Evolutionary conservation across 2,888 invertebrate species (phyloP), one percentile per base, ranked within the genome.

Genomic region (Campopleginae sp.): DNA sequence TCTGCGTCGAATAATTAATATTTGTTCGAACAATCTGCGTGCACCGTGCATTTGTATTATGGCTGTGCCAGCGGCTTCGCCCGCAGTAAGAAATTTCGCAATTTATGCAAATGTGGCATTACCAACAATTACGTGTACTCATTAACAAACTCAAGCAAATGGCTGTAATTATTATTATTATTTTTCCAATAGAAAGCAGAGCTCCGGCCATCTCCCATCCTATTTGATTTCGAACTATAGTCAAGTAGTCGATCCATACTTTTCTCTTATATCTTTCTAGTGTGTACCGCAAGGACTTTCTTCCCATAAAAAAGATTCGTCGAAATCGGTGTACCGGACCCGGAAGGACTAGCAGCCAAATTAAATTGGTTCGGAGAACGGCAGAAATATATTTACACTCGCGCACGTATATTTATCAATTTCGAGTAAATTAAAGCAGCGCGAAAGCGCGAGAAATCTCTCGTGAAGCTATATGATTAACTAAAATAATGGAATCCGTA

Each of bases 351-450:
- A 6, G n/a, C 5, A 5, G 46, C 46, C 0, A 3, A 48, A 48
- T 48, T 17, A 6, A n/a, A 17, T 48, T n/a, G 17, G 46, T 17
- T 17, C 17, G 17, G 46, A 46, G 17, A 46, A 46, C 17, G 4
- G 17, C 17, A 51, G 8, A 19, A 12, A 23, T 23, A 54, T 54
- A 27, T 58, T 14, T 54, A 12, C 23, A 23, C 2, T 23, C 23
- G 23, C 8, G 54, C n/a, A 46, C 46, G 19, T 31, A 17, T 23
- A 31, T 27, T 12, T 58, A 58, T 68, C 44, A 33, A 58, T 51
- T 33, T 46, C 31, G 58, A 78, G 72, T 82, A 31, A 78, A 78
- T 82, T 72, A 48, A 77, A 65, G 44, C 61, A 70, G 58, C 2
- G 7, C n/a, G 14, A 19, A 7, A 12, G 27, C 63, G 65, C n/a